These are phyloP conservation scores for Ophioderma brevispina DNA, from an alignment of 35 echinoderm and acorn worm genomes.

Conservation along the genomic window DNA sequence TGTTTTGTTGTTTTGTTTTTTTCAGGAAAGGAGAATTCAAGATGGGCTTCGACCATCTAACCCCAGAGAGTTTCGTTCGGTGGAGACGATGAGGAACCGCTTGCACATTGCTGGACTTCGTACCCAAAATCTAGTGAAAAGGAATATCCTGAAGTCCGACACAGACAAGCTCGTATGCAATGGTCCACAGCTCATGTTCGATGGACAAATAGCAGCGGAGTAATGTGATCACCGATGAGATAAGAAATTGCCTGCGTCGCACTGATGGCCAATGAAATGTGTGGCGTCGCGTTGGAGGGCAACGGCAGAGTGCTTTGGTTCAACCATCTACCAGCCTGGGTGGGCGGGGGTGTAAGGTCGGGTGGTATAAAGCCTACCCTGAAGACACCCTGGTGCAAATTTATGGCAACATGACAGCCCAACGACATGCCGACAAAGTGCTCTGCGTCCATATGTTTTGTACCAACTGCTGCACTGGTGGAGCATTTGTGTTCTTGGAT, in stretches of 20 bases:
- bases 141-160: neutral
- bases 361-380: no score
- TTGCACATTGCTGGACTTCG: neutral
- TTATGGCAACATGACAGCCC: no score
- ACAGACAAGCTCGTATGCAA: slow-evolving; percentile 1
- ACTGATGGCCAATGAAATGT: neutral
- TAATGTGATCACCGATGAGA: neutral
- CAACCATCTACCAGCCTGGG: no score
- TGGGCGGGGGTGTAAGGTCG: no score
- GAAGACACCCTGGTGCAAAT: no score
- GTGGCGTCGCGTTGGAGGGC: neutral
- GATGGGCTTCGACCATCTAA: neutral
- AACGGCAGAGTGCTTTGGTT: no score
- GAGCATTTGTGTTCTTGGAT: no score
- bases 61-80: neutral
- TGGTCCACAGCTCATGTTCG: neutral
- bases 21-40: neutral
- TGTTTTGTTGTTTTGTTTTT: neutral
- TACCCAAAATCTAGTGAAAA: neutral
- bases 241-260: neutral
- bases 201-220: neutral
- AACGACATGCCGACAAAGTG: no score
- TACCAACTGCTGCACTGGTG: no score
- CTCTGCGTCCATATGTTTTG: no score
- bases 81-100: neutral